Evolutionary conservation across 2,888 invertebrate species (phyloP), one percentile per base, ranked within the genome.

Genomic region (Drosophila nigritarsus): DNA sequence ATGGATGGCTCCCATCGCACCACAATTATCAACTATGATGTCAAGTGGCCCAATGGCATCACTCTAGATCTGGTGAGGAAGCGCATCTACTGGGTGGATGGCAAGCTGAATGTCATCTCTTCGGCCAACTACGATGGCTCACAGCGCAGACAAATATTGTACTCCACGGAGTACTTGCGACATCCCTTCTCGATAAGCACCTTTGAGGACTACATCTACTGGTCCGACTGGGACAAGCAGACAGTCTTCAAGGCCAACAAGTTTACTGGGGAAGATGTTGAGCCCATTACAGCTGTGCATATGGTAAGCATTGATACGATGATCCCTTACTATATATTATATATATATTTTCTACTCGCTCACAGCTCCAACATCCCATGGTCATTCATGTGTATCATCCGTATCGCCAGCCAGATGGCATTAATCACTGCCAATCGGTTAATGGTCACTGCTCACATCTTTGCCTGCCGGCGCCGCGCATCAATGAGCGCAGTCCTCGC

Each of bases 201-300:
- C 3, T 99, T 99, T 93, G 99, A 99, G 93, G 99, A 99, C 93
- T 96, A 95, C 94, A 95, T 99, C 36, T 99, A 98, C 94, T 99
- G 99, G 99, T 98, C 98, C n/a, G 99, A 99, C 93, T 99, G 99
- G 99, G 97, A 98, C 91, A 97, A 97, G 89, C 97, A 98, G 78
- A 96, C 98, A 1, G 97, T 99, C 67, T 97, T 96, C 93, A 96
- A 96, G 90, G 98, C 98, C 5, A 98, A 98, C 94, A 99, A 99
- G 94, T 98, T 98, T 92, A 97, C 96, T 80, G 98, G 98, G 15
- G 95, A 96, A 83, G 96, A 96, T 87, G 94, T 97, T 1, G 95
- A 96, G 80, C 94, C 97, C 24, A 95, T 98, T 70, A 97, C 97
- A 50, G 96, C 97, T 15, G 94, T 95, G 18, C 96, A 96, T 91